Evolutionary conservation across 2,113 vertebrate species (phyloP).

Genomic region (Rhea americana): DNA sequence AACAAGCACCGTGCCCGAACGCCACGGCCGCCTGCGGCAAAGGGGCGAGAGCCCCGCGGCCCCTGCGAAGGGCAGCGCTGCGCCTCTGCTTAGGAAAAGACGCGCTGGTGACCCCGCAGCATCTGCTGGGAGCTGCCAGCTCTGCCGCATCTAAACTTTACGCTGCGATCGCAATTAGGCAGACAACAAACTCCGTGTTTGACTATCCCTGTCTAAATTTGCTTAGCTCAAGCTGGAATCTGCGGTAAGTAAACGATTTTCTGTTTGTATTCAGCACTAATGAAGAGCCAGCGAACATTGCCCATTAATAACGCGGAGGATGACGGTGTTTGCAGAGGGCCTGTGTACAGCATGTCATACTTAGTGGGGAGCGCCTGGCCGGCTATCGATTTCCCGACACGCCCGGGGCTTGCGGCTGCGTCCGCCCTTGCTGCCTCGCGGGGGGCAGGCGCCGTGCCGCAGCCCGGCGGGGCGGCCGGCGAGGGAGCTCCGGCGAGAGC

Average conservation of each 20-base stretch:
- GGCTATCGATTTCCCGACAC: neutral
- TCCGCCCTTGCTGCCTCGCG: neutral
- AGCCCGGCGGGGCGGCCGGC: too few species aligned
- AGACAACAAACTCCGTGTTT: conserved; percentile 66
- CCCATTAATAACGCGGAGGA: conserved; percentile 27
- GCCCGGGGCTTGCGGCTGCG: accelerated
- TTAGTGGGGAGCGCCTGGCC: neutral
- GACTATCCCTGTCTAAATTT: conserved; percentile 69
- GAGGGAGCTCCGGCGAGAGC: too few species aligned
- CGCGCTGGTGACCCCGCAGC: too few species aligned
- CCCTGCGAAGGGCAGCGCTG: too few species aligned
- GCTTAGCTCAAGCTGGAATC: conserved; percentile 53
- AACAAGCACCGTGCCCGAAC: too few species aligned
- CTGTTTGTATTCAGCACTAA: conserved; percentile 67
- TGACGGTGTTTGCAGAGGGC: conserved; percentile 57
- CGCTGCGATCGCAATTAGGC: conserved; percentile 34
- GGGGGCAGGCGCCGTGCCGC: too few species aligned
- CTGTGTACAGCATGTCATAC: neutral
- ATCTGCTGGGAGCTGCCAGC: too few species aligned
- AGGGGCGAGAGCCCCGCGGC: too few species aligned
- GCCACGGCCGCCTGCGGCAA: too few species aligned
- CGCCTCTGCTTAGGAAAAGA: too few species aligned
- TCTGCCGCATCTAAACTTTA: conserved; percentile 15
- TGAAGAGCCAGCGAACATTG: conserved; percentile 53
- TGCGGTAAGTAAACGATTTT: conserved; percentile 56